These are phyloP conservation scores for Pogonocichla stellata DNA, from an alignment of 2,113 vertebrate genomes.

Conservation along the genomic window DNA sequence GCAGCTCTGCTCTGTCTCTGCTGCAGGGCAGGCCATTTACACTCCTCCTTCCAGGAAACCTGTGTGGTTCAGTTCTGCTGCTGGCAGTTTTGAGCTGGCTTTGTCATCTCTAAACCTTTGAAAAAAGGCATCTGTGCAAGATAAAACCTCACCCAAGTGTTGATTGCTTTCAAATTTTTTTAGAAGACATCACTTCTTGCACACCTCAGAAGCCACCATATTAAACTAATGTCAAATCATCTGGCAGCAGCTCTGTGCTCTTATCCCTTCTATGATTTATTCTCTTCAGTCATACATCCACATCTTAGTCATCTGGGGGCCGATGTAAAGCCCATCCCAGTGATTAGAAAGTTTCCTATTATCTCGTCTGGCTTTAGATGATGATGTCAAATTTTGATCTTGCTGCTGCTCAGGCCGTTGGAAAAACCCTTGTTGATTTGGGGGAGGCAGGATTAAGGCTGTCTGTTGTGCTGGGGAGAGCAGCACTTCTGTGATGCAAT, in stretches of 20 bases:
- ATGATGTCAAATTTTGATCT: background rate
- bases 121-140: background rate
- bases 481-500: background rate
- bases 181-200: background rate
- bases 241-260: background rate
- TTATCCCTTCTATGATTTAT: background rate
- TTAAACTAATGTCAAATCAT: background rate
- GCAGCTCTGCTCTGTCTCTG: background rate
- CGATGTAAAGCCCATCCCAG: background rate
- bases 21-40: background rate
- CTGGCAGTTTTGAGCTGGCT: background rate
- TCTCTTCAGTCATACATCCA: background rate
- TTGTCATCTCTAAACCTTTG: background rate
- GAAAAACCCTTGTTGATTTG: background rate
- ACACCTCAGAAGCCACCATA: background rate
- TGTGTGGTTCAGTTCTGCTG: background rate
- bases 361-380: background rate
- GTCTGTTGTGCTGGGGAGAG: background rate
- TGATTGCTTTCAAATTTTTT: background rate
- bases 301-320: background rate
- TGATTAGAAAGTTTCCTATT: background rate
- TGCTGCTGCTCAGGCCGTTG: background rate
- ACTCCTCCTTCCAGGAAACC: background rate
- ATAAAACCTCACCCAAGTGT: background rate
- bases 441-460: background rate